Evolutionary conservation across 2,113 vertebrate genomes (phyloP), one percentile per base, ranked within the genome.

Genomic region (Pterocles burchelli): DNA sequence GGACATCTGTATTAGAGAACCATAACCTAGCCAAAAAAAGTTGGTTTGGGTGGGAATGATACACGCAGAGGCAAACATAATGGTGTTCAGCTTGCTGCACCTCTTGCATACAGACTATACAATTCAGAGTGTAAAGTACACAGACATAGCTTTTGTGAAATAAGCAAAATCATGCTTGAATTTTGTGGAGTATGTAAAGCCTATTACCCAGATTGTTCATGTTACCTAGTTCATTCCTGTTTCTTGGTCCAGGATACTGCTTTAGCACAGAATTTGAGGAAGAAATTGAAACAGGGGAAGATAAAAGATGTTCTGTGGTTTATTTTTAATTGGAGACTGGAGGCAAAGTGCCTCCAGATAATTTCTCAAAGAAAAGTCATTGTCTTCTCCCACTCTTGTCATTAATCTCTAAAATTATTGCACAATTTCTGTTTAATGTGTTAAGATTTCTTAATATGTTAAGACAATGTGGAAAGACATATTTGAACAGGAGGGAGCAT

Each of bases 371-470:
- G 85, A 92, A 96, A 96, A 96, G 92, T 94, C 95, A 96, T 96
- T 97, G 93, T 97, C 92, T 97, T 97, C 93, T 96, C 76, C 70
- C 92, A 92, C 86, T 93, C 92, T 93, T 97, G 93, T 73, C 92
- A 96, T 97, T 97, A 96, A 97, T 96, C 93, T 96, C 87, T 92
- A 78, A 96, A 96, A 97, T 96, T 96, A 92, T 97, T 97, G 95
- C 95, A 94, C 93, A 96, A 96, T 96, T 95, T 96, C 92, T 87
- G 83, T 94, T 96, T 96, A 96, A 96, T 94, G 73, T 93, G 89
- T 95, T 95, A 95, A 93, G 95, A 97, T 95, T 95, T 97, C 93
- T 93, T 94, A 95, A 93, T 97, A 93, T 46, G 92, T 96, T 96
- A 95, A 96, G 92, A 96, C 86, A 97, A 94, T 85, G 92, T 89